Percentiles rank a stretch among this genome's conserved stretches.
These are phyloP conservation scores for Climacteris rufus DNA, from an alignment of 2,113 vertebrate genomes.

Conservation along the genomic window DNA sequence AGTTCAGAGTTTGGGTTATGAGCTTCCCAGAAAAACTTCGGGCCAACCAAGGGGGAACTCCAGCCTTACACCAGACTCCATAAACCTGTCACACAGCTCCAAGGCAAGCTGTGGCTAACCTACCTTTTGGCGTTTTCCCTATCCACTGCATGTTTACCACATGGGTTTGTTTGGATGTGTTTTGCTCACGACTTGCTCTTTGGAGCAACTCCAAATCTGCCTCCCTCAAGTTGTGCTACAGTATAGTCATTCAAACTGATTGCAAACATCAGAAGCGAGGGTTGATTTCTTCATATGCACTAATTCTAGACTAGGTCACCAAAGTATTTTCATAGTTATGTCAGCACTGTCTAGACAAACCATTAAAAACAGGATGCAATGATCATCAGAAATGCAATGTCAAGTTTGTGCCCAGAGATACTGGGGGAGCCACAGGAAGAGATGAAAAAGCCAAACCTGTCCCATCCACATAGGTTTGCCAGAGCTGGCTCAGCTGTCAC, in stretches of 20 bases:
- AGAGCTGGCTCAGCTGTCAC: neutral
- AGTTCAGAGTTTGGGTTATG: neutral
- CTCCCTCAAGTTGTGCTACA: conserved; percentile 38
- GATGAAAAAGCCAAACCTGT: neutral
- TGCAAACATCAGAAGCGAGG: conserved; percentile 55
- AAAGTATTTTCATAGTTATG: conserved; percentile 58
- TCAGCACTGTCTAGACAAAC: conserved; percentile 64
- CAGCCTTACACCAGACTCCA: neutral
- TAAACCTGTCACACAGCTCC: neutral
- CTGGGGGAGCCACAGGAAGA: neutral
- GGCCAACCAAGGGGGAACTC: neutral
- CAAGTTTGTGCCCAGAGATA: conserved; percentile 13
- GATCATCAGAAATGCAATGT: neutral
- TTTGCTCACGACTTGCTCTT: conserved; percentile 36
- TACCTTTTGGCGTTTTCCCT: neutral
- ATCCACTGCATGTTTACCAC: neutral
- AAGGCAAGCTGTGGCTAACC: neutral
- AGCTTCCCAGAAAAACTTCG: neutral
- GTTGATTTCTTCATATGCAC: conserved; percentile 47
- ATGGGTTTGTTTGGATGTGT: conserved; percentile 6
- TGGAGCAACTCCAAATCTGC: conserved; percentile 56
- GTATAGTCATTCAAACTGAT: conserved; percentile 44
- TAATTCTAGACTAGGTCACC: conserved; percentile 64
- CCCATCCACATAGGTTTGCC: neutral
- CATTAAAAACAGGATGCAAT: conserved; percentile 53